Percentiles rank a stretch among this genome's conserved stretches.
These are phyloP conservation scores for Aselliscus stoliczkanus DNA, from an alignment of 2,797 vertebrate species.

Conservation along the genomic window DNA sequence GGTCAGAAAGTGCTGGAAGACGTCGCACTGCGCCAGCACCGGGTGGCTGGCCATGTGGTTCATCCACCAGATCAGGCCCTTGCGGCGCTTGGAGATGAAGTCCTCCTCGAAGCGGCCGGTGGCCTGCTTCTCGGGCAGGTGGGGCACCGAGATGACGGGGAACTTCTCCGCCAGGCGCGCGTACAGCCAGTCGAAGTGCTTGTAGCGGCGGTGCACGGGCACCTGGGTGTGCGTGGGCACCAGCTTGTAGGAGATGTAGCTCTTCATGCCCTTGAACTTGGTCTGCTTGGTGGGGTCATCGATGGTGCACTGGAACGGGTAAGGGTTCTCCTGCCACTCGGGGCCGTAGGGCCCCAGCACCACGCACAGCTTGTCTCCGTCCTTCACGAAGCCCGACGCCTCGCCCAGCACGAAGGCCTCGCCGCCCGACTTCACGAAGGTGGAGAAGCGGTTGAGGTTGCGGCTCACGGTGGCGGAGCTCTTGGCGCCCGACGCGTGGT, in stretches of 20 bases:
- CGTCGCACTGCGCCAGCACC: conserved; percentile 92
- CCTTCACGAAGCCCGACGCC: conserved; percentile 93
- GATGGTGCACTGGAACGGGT: conserved; percentile 93
- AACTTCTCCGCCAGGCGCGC: conserved; percentile 95
- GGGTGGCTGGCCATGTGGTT: conserved; percentile 99
- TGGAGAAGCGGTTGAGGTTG: conserved; percentile 96
- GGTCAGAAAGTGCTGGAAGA: conserved; percentile 96
- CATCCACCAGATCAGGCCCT: conserved; percentile 98
- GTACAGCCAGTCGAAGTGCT: conserved; percentile 99
- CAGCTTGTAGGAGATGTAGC: conserved; percentile 97
- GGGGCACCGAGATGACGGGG: conserved; percentile 96
- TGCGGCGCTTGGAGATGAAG: conserved; percentile 97
- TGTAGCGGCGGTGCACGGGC: conserved; percentile 94
- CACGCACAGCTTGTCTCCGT: conserved; percentile 95
- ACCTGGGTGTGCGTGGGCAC: conserved; percentile 92
- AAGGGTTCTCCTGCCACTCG: conserved; percentile 98
- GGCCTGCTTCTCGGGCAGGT: conserved; percentile 98
- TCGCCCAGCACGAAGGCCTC: conserved; percentile 96
- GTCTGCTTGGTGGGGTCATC: conserved; percentile 98
- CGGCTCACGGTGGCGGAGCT: conserved; percentile 93
- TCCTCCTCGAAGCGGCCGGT: conserved; percentile 98
- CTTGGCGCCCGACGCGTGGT: conserved; percentile 85
- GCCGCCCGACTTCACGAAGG: conserved; percentile 95
- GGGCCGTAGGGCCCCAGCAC: conserved; percentile 91
- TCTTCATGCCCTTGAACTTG: conserved; percentile 99